phyloP scores from a whole-genome alignment of 1,140 invertebrate genomes.

The Lasaia peninsularis region DNA sequence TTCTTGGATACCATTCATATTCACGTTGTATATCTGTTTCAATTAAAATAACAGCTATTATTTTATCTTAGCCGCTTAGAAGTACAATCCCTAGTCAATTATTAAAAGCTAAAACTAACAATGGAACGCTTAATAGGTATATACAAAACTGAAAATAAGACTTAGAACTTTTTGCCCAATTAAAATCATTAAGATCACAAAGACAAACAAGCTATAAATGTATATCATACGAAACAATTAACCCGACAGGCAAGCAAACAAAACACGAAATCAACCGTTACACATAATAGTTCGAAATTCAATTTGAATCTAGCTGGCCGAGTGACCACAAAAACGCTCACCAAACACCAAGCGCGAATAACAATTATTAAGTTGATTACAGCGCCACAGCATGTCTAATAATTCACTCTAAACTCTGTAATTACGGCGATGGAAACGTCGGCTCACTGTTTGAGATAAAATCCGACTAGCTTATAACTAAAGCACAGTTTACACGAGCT shows the following conservation, averaged over 20 bases:
- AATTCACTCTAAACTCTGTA: constrained; percentile 74
- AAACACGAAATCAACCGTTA: constrained; percentile 21
- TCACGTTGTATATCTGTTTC: too few species aligned
- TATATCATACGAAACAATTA: background rate
- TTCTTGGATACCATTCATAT: too few species aligned
- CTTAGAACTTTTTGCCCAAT: too few species aligned
- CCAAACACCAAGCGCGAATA: constrained; percentile 57
- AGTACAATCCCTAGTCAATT: too few species aligned
- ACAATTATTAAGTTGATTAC: constrained; percentile 72
- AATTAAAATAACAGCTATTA: too few species aligned
- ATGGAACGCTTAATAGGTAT: too few species aligned
- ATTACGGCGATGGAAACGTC: constrained; percentile 68
- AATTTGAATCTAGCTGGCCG: constrained; percentile 39
- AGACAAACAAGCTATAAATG: constrained; percentile 3
- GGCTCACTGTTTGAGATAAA: constrained; percentile 71
- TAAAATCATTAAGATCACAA: background rate
- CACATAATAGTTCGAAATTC: constrained; percentile 47
- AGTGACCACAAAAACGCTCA: constrained; percentile 51
- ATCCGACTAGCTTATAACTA: constrained; percentile 22
- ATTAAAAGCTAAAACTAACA: too few species aligned
- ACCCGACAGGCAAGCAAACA: constrained; percentile 1
- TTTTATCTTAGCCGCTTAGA: too few species aligned
- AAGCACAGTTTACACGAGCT: background rate
- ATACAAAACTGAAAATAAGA: too few species aligned
- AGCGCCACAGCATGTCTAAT: constrained; percentile 55